These are phyloP conservation scores for Dolomedes plantarius DNA, from an alignment of 2,888 invertebrate species.

Conservation along the genomic window DNA sequence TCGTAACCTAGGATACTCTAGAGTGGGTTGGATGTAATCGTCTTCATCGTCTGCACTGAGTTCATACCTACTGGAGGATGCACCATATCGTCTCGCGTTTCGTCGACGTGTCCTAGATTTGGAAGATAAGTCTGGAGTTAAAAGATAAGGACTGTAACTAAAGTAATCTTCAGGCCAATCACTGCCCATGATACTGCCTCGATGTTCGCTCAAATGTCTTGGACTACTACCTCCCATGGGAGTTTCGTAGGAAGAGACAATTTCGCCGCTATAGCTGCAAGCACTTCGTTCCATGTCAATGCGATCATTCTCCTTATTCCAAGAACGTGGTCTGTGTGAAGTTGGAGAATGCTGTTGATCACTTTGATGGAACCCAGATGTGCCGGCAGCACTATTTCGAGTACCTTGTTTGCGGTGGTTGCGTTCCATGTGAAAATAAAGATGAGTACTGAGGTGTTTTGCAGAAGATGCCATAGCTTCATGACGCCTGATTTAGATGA, in stretches of 20 bases:
- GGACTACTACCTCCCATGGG: slow-evolving; percentile 15
- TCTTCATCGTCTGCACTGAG: slow-evolving; percentile 37
- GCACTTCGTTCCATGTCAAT: slow-evolving; percentile 30
- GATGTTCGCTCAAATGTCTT: slow-evolving; percentile 28
- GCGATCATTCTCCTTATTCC: slow-evolving; percentile 59
- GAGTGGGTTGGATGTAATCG: slow-evolving; percentile 44
- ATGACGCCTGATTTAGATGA: slow-evolving; percentile 27
- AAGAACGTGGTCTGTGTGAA: slow-evolving; percentile 32
- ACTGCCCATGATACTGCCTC: slow-evolving; percentile 62
- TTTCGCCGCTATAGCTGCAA: slow-evolving; percentile 31
- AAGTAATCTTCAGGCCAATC: slow-evolving; percentile 69
- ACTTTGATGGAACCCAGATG: slow-evolving; percentile 51
- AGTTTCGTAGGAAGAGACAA: slow-evolving; percentile 48
- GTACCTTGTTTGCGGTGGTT: slow-evolving; percentile 41
- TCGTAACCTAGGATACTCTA: slow-evolving; percentile 52
- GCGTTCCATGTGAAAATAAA: slow-evolving; percentile 71
- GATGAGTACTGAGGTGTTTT: slow-evolving; percentile 70
- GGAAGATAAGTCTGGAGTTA: slow-evolving; percentile 60
- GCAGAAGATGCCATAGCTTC: slow-evolving; percentile 69
- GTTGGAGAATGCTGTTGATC: slow-evolving; percentile 43
- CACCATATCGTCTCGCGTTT: slow-evolving; percentile 17
- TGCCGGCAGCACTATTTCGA: slow-evolving; percentile 41
- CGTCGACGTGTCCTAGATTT: slow-evolving; percentile 43
- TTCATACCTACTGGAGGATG: slow-evolving; percentile 45
- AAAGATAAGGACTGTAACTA: slow-evolving; percentile 65